Base-by-base conservation (phyloP, 2,797 vertebrate genomes). In the Notolepis coatsorum region DNA sequence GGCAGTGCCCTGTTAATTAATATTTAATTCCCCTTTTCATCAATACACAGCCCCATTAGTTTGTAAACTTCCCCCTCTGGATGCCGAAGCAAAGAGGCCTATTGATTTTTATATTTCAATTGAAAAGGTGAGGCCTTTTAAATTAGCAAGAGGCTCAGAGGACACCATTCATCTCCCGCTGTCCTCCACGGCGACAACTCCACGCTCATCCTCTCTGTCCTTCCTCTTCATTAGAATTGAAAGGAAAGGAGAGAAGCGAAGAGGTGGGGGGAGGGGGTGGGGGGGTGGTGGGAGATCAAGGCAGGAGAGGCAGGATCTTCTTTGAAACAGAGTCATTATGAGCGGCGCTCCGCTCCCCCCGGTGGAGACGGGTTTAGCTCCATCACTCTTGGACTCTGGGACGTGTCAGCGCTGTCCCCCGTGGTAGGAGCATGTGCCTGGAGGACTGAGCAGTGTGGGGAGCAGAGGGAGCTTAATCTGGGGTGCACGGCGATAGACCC, bases 251-350 rank as follows among this genome's bases (percentile, higher is more conserved):
- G 15, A 17, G 6, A 10, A 45, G 21, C 68, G 79, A 78, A 80
- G 25, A 62, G 65, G 71, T 45, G 15, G 73, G 71, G 62, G 1
- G 24, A 25, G 25, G 39, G 41, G 10, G 38, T 1, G 8, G 57
- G 35, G 47, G 38, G 30, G 61, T n/a, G 43, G 63, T 9, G 24
- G 49, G 33, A 75, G 82, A 91, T 91, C 84, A 90, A 89, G 68
- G 80, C 79, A 81, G 73, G 63, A 81, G 67, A 84, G 63, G 63
- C 57, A 69, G 69, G 57, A 71, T 87, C 73, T 80, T 62, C 79
- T 86, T 90, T 89, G 81, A 90, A 88, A 88, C 58, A 0, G 54
- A 85, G 81, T 89, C 82, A 82, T 89, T 85, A 86, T 72, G 71
- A 86, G 52, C 52, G 71, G 73, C 79, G 33, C 50, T 43, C 77